phyloP scores from a whole-genome alignment of 1,140 invertebrate genomes.

The Lamellibrachia luymesi region DNA sequence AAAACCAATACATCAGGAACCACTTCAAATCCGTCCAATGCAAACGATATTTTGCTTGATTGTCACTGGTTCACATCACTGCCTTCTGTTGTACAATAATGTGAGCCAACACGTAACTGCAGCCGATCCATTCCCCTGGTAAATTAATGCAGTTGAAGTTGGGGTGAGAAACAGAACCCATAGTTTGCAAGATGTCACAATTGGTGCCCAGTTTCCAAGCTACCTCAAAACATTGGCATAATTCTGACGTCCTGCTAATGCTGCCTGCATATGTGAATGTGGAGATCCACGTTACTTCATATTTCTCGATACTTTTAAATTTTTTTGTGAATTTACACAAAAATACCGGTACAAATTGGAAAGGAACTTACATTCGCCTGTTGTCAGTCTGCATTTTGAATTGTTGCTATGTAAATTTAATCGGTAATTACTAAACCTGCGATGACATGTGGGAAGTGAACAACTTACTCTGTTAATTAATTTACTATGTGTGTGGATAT shows the following conservation, averaged over 20 bases:
- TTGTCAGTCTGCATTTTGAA: background rate
- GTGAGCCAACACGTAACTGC: background rate
- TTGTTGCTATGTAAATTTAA: background rate
- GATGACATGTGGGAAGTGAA: background rate
- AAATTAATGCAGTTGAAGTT: background rate
- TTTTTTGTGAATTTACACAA: background rate
- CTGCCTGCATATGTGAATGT: background rate
- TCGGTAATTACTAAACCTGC: background rate
- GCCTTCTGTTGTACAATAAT: background rate
- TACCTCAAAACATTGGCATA: background rate
- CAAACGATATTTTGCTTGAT: background rate
- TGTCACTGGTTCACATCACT: background rate
- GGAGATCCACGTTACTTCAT: background rate
- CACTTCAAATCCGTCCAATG: background rate
- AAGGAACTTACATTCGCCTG: background rate
- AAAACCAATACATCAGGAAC: background rate
- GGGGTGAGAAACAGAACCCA: background rate
- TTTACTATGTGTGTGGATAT: background rate
- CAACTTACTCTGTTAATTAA: background rate
- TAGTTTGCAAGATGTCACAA: background rate
- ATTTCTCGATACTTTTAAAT: background rate
- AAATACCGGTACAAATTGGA: background rate
- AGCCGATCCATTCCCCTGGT: background rate
- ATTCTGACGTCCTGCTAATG: background rate
- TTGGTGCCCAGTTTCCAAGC: background rate